phyloP scores from a whole-genome alignment of 2,797 vertebrate genomes.

The Cheirogaleus major region DNA sequence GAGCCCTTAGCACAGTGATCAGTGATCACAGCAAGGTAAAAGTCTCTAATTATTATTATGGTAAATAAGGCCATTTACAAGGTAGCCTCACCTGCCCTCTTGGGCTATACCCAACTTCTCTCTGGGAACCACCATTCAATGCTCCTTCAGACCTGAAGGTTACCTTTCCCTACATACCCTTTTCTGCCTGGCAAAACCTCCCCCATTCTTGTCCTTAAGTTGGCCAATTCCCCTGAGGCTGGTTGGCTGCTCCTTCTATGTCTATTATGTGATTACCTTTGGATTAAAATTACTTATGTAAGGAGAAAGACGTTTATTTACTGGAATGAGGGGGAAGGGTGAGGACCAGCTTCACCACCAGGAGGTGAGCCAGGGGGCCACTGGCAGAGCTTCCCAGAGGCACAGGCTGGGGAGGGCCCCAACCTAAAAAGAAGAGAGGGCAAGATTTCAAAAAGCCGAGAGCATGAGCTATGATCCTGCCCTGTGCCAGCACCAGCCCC shows the following conservation, averaged over 20 bases:
- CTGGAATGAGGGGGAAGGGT: background rate
- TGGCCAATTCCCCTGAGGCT: slow-evolving; percentile 34
- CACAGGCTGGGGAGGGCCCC: background rate
- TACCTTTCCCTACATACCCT: background rate
- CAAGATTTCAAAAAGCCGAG: background rate
- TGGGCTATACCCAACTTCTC: background rate
- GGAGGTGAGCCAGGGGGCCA: background rate
- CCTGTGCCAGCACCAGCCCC: background rate
- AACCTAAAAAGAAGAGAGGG: background rate
- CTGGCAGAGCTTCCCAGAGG: background rate
- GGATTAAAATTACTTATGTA: slow-evolving; percentile 60
- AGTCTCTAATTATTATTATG: background rate
- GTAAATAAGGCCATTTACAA: background rate
- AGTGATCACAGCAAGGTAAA: background rate
- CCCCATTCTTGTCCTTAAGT: slow-evolving; percentile 23
- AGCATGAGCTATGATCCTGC: background rate
- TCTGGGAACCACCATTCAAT: background rate
- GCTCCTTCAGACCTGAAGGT: background rate
- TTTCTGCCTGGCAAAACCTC: slow-evolving; percentile 1
- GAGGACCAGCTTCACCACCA: background rate
- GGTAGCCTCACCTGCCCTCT: background rate
- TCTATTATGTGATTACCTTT: slow-evolving; percentile 59
- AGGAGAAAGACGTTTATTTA: slow-evolving; percentile 59
- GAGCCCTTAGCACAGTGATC: background rate
- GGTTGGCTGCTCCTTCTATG: slow-evolving; percentile 8